Evolutionary conservation across 2,888 invertebrate species (phyloP).

Genomic region (Helicoverpa assulta): DNA sequence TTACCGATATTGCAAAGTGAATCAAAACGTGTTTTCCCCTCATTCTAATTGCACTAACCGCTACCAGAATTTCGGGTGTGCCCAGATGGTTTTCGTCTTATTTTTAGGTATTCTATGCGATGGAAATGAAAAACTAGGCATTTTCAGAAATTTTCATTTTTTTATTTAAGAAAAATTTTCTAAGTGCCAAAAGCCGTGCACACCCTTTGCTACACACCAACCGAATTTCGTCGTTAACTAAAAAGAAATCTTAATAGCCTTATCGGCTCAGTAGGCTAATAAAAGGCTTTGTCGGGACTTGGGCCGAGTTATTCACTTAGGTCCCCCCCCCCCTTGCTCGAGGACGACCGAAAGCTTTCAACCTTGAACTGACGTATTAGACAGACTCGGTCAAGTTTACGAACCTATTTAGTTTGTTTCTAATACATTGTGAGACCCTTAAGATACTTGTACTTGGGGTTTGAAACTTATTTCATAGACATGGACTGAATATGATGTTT

Average conservation of each 20-base stretch:
- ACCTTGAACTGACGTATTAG: conserved; percentile 10
- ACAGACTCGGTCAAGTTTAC: conserved; percentile 13
- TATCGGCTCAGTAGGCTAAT: conserved; percentile 12
- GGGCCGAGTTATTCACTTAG: conserved; percentile 25
- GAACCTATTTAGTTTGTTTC: conserved; percentile 3
- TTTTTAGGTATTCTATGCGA: too few species aligned
- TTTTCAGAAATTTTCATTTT: too few species aligned
- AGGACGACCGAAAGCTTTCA: conserved; percentile 9
- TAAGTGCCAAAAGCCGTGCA: too few species aligned
- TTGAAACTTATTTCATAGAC: neutral
- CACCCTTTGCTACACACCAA: too few species aligned
- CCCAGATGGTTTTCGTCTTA: too few species aligned
- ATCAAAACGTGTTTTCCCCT: too few species aligned
- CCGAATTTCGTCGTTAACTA: neutral
- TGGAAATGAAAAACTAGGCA: too few species aligned
- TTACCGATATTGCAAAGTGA: too few species aligned
- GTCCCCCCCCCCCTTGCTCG: neutral
- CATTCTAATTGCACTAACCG: too few species aligned
- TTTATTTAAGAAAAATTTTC: too few species aligned
- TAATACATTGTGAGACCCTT: neutral
- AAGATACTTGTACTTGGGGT: neutral
- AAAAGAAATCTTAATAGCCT: conserved; percentile 14
- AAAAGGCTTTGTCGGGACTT: conserved; percentile 24
- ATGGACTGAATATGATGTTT: neutral
- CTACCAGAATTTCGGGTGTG: too few species aligned